A percentile compares a stretch with the other conserved stretches of the same genome.
Conservation (phyloP, 1,140 invertebrate genomes). For the Bombus picipes region DNA sequence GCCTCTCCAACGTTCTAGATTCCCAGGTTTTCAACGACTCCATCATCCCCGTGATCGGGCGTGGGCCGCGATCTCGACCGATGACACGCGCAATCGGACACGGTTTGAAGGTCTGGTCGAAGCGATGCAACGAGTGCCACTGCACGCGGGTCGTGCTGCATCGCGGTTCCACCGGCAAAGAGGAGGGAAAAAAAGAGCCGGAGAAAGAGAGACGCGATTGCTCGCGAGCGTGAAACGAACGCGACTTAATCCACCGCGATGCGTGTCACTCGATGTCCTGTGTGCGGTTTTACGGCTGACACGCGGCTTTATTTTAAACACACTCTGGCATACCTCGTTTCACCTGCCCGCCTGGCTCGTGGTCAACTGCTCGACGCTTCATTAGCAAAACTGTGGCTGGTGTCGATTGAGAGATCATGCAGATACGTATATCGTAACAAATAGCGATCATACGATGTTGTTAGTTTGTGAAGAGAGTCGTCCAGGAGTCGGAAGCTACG, state of each 20-base stretch:
- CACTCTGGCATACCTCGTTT: not conserved
- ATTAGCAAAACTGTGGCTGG: too few species aligned
- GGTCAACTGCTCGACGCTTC: not conserved
- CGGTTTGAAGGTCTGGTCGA: slow-evolving; percentile 36
- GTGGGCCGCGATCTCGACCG: slow-evolving; percentile 2
- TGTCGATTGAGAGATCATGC: not conserved
- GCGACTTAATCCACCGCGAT: slow-evolving; percentile 62
- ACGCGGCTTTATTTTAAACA: slow-evolving; percentile 59
- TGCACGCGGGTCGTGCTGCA: slow-evolving; percentile 38
- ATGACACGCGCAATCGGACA: not conserved
- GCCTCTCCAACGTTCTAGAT: slow-evolving; percentile 60
- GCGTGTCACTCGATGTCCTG: slow-evolving; percentile 52
- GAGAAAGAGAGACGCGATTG: slow-evolving; percentile 26
- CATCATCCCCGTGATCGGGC: slow-evolving; percentile 31
- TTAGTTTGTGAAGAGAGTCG: not conserved
- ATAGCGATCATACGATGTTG: not conserved
- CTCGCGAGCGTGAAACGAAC: slow-evolving; percentile 52
- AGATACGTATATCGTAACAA: not conserved
- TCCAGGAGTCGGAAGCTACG: too few species aligned
- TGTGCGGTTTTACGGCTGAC: slow-evolving; percentile 61
- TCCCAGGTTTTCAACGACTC: slow-evolving; percentile 65
- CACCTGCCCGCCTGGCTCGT: not conserved
- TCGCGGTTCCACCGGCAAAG: slow-evolving; percentile 24
- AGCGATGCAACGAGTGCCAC: slow-evolving; percentile 55
- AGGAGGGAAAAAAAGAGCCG: slow-evolving; percentile 16